These are phyloP conservation scores for Diadumene lineata DNA, from an alignment of 92 coral and sea anemone genomes.

Conservation along the genomic window DNA sequence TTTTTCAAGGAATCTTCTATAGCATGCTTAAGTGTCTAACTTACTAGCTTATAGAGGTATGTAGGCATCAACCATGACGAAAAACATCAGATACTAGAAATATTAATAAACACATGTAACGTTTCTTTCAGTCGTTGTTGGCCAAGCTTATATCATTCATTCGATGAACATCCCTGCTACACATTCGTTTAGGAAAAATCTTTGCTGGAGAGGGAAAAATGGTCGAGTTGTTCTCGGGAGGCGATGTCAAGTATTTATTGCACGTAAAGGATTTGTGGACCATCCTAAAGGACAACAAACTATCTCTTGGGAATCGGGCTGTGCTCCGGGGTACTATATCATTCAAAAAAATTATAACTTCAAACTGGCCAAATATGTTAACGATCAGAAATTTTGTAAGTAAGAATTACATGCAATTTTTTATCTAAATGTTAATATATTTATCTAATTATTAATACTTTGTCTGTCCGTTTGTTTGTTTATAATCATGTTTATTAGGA, in stretches of 20 bases:
- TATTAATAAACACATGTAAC: background rate
- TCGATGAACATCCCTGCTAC: constrained; percentile 85
- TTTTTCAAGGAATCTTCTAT: too few relatives aligned
- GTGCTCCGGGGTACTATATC: constrained; percentile 45
- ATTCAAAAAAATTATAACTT: constrained; percentile 52
- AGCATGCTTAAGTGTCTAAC: background rate
- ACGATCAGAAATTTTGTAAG: constrained; percentile 32
- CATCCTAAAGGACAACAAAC: constrained; percentile 38
- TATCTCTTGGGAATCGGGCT: constrained; percentile 44
- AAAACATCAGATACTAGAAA: background rate
- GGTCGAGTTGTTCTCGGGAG: constrained; percentile 51
- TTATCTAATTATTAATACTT: too few relatives aligned
- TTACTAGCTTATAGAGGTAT: background rate
- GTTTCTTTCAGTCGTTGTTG: constrained; percentile 69
- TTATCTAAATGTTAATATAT: background rate
- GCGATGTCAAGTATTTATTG: constrained; percentile 36
- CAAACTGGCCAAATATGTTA: constrained; percentile 20
- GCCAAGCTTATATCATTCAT: constrained; percentile 62
- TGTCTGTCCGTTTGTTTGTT: too few relatives aligned
- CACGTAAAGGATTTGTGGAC: constrained; percentile 21
- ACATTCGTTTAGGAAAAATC: constrained; percentile 66
- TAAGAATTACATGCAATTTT: background rate
- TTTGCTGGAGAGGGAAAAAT: constrained; percentile 75
- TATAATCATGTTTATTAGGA: too few relatives aligned
- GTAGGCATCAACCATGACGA: too few relatives aligned